Evolutionary conservation across 2,113 vertebrate genomes (phyloP).

Genomic region (Mastomys coucha): DNA sequence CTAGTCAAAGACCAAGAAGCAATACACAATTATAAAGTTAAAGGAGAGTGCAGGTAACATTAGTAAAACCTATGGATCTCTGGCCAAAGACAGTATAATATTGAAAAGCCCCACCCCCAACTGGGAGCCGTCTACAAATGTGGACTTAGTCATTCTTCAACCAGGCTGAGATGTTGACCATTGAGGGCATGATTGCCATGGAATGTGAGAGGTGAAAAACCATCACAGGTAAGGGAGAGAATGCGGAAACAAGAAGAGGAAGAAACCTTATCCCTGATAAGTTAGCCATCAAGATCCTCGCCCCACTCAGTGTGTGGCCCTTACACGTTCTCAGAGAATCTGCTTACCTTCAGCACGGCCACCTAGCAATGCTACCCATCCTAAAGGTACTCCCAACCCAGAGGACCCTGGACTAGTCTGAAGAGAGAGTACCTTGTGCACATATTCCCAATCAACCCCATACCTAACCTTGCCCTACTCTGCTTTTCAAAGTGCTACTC

Average conservation of each 20-base stretch:
- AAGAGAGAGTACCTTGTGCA: background rate
- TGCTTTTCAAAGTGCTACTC: background rate
- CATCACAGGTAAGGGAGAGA: background rate
- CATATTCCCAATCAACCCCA: background rate
- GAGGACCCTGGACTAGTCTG: background rate
- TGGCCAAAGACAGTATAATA: background rate
- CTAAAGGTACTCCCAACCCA: background rate
- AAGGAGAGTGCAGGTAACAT: background rate
- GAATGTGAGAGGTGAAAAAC: background rate
- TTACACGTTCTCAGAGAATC: background rate
- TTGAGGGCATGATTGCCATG: background rate
- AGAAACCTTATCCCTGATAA: background rate
- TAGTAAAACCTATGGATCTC: background rate
- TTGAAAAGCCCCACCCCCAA: background rate
- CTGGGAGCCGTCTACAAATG: background rate
- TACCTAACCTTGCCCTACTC: background rate
- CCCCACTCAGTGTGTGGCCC: background rate
- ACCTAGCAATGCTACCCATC: background rate
- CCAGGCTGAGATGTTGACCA: background rate
- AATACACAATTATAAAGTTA: background rate
- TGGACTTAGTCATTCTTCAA: background rate
- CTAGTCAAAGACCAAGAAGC: background rate
- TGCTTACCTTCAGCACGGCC: background rate
- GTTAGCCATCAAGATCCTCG: background rate
- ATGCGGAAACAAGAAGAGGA: background rate